These are phyloP conservation scores for Eulemur rufifrons DNA, from an alignment of 2,113 vertebrate genomes.

Conservation along the genomic window DNA sequence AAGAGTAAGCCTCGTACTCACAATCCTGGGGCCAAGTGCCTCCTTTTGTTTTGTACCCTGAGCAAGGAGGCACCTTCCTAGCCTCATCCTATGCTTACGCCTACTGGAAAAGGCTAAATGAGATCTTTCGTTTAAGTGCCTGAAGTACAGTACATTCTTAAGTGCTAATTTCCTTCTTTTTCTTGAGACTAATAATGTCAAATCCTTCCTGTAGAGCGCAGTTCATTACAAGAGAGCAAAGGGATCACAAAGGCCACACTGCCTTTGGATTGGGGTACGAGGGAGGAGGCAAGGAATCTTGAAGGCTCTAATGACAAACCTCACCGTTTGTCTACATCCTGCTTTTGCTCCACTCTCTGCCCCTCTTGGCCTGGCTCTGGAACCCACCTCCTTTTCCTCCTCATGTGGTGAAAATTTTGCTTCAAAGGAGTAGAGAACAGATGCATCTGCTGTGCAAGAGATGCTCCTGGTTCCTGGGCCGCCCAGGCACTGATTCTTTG, in stretches of 20 bases:
- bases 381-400: neutral
- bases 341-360: neutral
- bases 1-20: neutral
- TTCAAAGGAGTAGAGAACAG: neutral
- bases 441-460: neutral
- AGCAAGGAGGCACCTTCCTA: neutral
- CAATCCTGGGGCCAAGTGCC: rapidly evolving
- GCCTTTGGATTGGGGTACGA: neutral
- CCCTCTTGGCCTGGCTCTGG: neutral
- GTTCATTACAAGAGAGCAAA: neutral
- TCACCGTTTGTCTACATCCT: neutral
- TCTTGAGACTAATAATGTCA: neutral
- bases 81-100: neutral
- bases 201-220: neutral
- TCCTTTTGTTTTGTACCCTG: neutral
- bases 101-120: neutral
- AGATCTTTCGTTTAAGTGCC: neutral
- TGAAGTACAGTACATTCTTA: neutral
- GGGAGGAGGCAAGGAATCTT: neutral
- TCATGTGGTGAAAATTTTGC: neutral
- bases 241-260: neutral
- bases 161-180: neutral
- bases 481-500: neutral
- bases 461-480: neutral
- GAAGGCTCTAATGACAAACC: neutral